A percentile compares a stretch with the other conserved stretches of the same genome.
Conservation (phyloP, 1,140 invertebrate species). For the Pogonomyrmex californicus region DNA sequence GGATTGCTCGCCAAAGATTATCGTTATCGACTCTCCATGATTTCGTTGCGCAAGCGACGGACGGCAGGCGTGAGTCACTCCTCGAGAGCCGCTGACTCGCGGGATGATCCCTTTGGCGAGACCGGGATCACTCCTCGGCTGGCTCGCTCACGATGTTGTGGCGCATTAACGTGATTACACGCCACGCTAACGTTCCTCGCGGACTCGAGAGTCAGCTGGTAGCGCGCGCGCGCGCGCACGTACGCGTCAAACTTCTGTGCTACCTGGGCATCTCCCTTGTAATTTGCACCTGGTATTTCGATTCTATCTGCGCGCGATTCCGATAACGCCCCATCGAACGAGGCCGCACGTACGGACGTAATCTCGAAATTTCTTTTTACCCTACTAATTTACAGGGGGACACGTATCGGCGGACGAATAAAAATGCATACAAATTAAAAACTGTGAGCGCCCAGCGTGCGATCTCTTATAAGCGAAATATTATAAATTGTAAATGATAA, state of each 20-base stretch:
- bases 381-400: conserved; percentile 13
- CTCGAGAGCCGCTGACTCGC: conserved; percentile 52
- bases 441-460: not conserved
- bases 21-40: conserved; percentile 68
- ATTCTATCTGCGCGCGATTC: conserved; percentile 83
- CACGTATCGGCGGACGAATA: not conserved
- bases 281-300: conserved; percentile 87
- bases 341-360: conserved; percentile 33
- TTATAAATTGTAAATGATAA: not conserved
- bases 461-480: conserved; percentile 1
- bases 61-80: conserved; percentile 70
- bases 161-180: conserved; percentile 86
- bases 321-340: conserved; percentile 70
- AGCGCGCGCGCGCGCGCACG: conserved; percentile 43
- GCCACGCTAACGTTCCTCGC: conserved; percentile 62
- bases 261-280: conserved; percentile 78
- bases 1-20: conserved; percentile 61
- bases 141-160: conserved; percentile 64
- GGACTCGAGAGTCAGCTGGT: conserved; percentile 79
- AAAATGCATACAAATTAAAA: conserved; percentile 13
- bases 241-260: conserved; percentile 74
- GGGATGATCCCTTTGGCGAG: conserved; percentile 72
- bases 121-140: conserved; percentile 67
- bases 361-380: conserved; percentile 41
- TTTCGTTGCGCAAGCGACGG: conserved; percentile 71